These are phyloP conservation scores for Merops nubicus DNA, from an alignment of 2,113 vertebrate species.

Conservation along the genomic window DNA sequence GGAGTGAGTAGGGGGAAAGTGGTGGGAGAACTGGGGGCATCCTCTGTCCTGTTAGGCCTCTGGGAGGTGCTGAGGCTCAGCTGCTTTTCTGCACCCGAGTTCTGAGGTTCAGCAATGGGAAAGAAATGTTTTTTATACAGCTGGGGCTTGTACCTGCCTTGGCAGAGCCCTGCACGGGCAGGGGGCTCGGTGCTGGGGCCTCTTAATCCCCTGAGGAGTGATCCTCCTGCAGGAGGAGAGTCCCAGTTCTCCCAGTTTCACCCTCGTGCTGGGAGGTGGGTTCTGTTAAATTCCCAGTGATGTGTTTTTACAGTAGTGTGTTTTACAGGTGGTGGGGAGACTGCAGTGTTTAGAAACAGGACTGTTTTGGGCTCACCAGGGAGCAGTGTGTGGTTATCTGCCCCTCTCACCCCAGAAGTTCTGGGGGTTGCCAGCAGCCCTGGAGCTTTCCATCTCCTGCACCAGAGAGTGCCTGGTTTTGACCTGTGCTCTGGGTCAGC, in stretches of 20 bases:
- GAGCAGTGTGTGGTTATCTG: accelerated
- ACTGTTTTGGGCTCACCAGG: not conserved
- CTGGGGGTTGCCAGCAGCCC: not conserved
- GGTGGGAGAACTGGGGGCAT: not conserved
- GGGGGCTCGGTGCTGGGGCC: accelerated
- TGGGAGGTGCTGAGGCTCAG: not conserved
- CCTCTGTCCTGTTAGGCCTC: not conserved
- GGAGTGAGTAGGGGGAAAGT: not conserved
- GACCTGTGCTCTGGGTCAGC: not conserved
- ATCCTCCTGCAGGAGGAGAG: not conserved
- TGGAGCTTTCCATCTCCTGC: not conserved
- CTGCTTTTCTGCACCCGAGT: accelerated
- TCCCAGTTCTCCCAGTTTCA: not conserved
- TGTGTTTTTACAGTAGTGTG: not conserved
- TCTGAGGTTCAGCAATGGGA: not conserved
- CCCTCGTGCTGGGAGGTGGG: not conserved
- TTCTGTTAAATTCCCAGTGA: not conserved
- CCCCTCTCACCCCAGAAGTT: not conserved
- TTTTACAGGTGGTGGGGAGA: not conserved
- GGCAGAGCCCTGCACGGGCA: no score
- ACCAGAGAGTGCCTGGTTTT: not conserved
- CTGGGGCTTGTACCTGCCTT: not conserved
- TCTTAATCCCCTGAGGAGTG: not conserved
- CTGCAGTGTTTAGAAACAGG: not conserved
- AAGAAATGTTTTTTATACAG: not conserved